Evolutionary conservation across 2,888 invertebrate species (phyloP), one percentile per base, ranked within the genome.

Genomic region (Hirtodrosophila confusa): DNA sequence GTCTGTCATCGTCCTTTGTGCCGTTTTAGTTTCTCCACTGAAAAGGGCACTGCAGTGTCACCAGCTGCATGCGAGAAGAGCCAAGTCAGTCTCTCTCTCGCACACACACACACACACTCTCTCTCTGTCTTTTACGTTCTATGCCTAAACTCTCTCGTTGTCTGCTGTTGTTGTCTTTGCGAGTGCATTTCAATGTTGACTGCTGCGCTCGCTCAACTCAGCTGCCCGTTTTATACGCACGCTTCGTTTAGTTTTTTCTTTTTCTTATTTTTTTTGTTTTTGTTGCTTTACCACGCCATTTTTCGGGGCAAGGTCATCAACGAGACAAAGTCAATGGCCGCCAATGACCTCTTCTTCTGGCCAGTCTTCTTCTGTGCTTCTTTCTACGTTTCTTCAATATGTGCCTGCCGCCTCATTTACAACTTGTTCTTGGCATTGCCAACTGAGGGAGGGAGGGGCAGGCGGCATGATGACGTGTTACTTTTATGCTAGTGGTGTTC

Each of bases 231-330:
- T 61, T 65, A 47, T 43, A 39, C 66, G 51, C 65, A 35, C 62
- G 36, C 43, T 57, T 40, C 36, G 47, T 43, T 47, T 39, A 27
- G 44, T 36, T 57, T 56, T 69, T 43, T 31, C 23, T 58, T 29
- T 35, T 53, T 55, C 37, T 40, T 43, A 11, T 63, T 41, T 33
- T 48, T 45, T 8, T 61, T 43, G 6, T 48, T 35, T 43, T 49
- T 56, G 40, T 50, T 55, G 76, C 65, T 74, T 76, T 78, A 70
- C 69, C 72, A 78, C 72, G 85, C 83, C 88, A 86, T 89, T 91
- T 91, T 91, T 91, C 90, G 91, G 91, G 88, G 88, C 91, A 91
- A 91, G 91, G 91, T 91, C 91, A 91, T 90, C 89, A 89, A 67
- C 88, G 89, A 90, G 91, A 91, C 91, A 89, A 90, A 91, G 91